Conservation (phyloP, 2,888 invertebrate species). For the Drosophila rubida region DNA sequence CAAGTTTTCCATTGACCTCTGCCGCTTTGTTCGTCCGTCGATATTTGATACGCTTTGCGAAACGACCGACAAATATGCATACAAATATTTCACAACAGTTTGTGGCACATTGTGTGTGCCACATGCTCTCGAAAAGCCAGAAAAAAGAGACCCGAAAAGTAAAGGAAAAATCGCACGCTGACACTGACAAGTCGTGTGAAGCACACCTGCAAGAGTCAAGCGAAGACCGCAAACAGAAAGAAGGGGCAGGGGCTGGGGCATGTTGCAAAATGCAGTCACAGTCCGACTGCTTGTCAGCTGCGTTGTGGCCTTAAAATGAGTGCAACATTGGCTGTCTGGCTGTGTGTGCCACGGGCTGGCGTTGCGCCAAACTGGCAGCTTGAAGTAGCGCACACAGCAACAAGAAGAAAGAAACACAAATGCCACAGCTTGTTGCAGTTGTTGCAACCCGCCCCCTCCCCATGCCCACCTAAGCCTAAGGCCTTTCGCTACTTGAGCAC, state of each 20-base stretch:
- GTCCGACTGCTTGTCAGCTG: conserved; percentile 56
- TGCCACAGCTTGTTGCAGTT: conserved; percentile 56
- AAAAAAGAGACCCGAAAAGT: conserved; percentile 20
- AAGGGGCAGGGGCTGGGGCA: too few relatives aligned
- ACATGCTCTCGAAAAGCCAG: conserved; percentile 43
- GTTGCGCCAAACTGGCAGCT: conserved; percentile 68
- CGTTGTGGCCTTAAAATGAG: conserved; percentile 75
- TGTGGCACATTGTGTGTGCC: conserved; percentile 54
- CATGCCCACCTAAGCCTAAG: conserved; percentile 52
- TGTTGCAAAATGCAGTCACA: conserved; percentile 72
- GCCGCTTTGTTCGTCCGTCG: conserved; percentile 6
- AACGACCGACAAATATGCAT: conserved; percentile 26
- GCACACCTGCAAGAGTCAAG: conserved; percentile 79
- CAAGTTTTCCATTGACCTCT: conserved; percentile 22
- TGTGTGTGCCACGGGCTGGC: conserved; percentile 66
- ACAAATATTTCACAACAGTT: conserved; percentile 38
- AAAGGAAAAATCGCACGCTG: conserved; percentile 62
- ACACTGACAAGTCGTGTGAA: conserved; percentile 81
- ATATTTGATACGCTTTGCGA: conserved; percentile 24
- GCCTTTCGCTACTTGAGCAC: conserved; percentile 78
- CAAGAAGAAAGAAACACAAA: conserved; percentile 44
- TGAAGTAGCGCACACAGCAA: conserved; percentile 48
- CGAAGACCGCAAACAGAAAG: conserved; percentile 65
- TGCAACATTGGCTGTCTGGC: conserved; percentile 72
- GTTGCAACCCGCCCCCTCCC: conserved; percentile 8